Base-by-base conservation (phyloP, 2,113 vertebrate species). In the Chaetorhynchus papuensis region DNA sequence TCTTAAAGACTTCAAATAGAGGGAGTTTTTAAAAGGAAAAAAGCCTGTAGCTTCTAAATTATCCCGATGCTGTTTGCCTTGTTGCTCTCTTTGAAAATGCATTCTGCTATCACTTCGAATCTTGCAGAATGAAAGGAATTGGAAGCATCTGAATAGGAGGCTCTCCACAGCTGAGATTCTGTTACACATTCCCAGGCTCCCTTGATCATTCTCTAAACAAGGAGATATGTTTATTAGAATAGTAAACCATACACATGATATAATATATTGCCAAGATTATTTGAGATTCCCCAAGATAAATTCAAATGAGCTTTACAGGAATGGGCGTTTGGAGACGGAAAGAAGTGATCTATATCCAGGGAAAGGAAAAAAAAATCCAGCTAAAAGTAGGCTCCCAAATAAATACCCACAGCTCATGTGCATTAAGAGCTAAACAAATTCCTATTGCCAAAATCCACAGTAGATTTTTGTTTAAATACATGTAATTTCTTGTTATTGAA, bases 201-300 rank as follows among this genome's bases (percentile, higher is more conserved):
- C 79, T 75, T 5, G 15, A 68, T 75, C 87, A 41, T 90, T 86
- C 88, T 92, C 76, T 96, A 97, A 96, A 95, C 90, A 95, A 89
- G 88, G 57, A 83, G 88, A 90, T 86, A 33, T 92, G 93, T 97
- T 95, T 95, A 92, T 94, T 96, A 89, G 79, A 94, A 86, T n/a
- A 86, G 93, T 93, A 95, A 97, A 94, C 93, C 56, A 23, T 91
- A 83, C 66, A 66, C 64, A 60, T 60, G 49, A 24, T 87, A 57
- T 93, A 83, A 96, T 85, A 45, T 96, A 96, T 92, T 93, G 96
- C 94, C 64, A 45, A 93, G 96, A 92, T 97, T 96, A 95, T 92
- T 64, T 81, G 76, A 95, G 88, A 96, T 97, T 89, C 90, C 88
- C 59, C 31, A 27, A 75, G 93, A 96, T 90, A 93, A 96, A 92